Percentiles rank a stretch among this genome's conserved stretches.
phyloP scores from a whole-genome alignment of 2,797 vertebrate species.

The Cossypha heuglini region DNA sequence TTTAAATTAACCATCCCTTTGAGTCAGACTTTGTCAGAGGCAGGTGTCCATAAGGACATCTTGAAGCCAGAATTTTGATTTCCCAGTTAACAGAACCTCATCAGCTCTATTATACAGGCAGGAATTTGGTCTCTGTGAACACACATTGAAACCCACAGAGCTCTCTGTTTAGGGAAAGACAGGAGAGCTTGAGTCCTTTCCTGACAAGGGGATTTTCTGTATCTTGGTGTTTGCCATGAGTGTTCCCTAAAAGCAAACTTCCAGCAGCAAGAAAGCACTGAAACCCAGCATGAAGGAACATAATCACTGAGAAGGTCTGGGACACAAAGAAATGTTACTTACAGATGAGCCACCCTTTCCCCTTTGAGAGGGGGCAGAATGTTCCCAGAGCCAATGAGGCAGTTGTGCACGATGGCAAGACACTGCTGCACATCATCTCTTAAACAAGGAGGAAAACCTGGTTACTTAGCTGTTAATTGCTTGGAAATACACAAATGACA shows the following conservation, averaged over 20 bases:
- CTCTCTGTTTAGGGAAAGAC: neutral
- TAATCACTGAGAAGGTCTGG: neutral
- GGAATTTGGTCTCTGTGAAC: neutral
- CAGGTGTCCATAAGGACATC: neutral
- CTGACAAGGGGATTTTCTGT: neutral
- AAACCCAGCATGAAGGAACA: neutral
- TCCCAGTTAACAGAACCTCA: neutral
- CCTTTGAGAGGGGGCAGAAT: slow-evolving; percentile 90
- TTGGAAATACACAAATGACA: neutral
- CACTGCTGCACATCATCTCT: slow-evolving; percentile 96
- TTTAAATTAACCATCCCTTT: neutral
- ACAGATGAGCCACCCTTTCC: slow-evolving; percentile 89
- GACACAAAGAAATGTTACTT: slow-evolving; percentile 62
- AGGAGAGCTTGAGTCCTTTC: neutral
- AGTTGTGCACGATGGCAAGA: slow-evolving; percentile 92
- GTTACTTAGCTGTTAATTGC: neutral
- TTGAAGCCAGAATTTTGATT: neutral
- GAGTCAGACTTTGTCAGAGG: neutral
- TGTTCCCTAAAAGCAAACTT: neutral
- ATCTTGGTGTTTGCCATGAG: neutral
- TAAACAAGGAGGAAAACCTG: neutral
- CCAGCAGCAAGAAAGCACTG: neutral
- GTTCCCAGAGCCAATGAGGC: slow-evolving; percentile 91
- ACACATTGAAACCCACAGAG: neutral
- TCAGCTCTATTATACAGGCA: neutral